A percentile compares a stretch with the other conserved stretches of the same genome.
Conservation (phyloP, 2,113 vertebrate genomes). For the Centropus bengalensis region DNA sequence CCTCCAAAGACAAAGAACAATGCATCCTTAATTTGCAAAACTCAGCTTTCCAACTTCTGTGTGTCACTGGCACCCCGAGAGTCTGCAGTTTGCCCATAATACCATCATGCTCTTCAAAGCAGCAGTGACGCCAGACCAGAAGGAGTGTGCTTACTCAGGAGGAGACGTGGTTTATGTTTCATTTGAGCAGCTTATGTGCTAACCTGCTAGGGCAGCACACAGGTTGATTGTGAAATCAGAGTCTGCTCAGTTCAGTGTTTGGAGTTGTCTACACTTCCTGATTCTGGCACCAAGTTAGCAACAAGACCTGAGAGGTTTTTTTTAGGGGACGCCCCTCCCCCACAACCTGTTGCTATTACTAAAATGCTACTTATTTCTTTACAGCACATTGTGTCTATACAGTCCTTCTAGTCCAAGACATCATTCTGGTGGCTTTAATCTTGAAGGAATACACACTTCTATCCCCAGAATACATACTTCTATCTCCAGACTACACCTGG, state of each 20-base stretch:
- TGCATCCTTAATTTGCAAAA: not conserved
- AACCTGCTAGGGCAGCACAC: constrained; percentile 22
- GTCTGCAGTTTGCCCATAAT: not conserved
- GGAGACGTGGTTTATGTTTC: not conserved
- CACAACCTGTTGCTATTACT: not conserved
- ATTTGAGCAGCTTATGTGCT: not conserved
- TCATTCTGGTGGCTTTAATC: not conserved
- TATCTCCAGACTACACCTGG: not conserved
- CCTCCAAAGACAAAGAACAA: not conserved
- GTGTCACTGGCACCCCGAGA: not conserved
- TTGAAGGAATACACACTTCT: not conserved
- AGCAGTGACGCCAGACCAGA: not conserved
- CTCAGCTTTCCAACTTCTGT: not conserved
- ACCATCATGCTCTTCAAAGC: not conserved
- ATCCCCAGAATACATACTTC: too few species aligned
- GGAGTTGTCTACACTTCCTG: not conserved
- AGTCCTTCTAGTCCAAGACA: not conserved
- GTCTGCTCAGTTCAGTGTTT: not conserved
- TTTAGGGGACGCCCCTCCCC: not conserved
- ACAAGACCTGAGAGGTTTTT: not conserved
- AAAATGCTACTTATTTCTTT: not conserved
- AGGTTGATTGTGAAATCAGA: not conserved
- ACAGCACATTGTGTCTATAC: accelerated
- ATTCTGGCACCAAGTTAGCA: not conserved
- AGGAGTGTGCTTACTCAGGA: constrained; percentile 15